Conservation (phyloP, 1,140 invertebrate species). For the Pseudachorutes palmiensis region DNA sequence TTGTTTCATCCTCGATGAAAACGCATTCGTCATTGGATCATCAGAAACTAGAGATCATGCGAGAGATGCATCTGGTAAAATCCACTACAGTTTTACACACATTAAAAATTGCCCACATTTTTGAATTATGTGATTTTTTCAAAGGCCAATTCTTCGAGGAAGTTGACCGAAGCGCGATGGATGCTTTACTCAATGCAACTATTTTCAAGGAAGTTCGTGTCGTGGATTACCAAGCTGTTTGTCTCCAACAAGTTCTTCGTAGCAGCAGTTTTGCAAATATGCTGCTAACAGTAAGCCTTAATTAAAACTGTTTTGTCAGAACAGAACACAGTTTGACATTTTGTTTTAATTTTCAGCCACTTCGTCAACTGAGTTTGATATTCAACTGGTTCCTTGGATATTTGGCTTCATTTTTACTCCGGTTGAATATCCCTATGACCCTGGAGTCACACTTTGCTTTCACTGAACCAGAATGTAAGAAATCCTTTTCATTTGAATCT, state of each 20-base stretch:
- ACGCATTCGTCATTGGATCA: conserved; percentile 77
- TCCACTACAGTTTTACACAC: too few species aligned
- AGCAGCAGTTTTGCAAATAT: conserved; percentile 42
- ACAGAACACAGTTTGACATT: background rate
- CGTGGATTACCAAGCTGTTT: conserved; percentile 80
- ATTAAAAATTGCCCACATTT: too few species aligned
- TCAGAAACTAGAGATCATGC: conserved; percentile 68
- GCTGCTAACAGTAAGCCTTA: conserved; percentile 45
- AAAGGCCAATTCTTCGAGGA: conserved; percentile 73
- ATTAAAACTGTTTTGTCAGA: background rate
- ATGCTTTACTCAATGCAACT: conserved; percentile 76
- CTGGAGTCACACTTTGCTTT: background rate
- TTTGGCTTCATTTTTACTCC: conserved; percentile 34
- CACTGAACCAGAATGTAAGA: conserved; percentile 31
- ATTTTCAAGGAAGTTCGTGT: conserved; percentile 79
- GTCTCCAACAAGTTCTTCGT: conserved; percentile 56
- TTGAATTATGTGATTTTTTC: conserved; percentile 16
- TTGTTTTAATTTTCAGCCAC: conserved; percentile 42
- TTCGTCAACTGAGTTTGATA: conserved; percentile 40
- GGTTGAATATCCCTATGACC: conserved; percentile 8
- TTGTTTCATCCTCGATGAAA: conserved; percentile 86
- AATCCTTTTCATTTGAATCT: background rate
- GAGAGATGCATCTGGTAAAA: too few species aligned
- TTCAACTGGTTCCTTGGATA: conserved; percentile 33
- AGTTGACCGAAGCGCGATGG: conserved; percentile 89